Evolutionary conservation across 1,140 invertebrate genomes (phyloP).

Genomic region (Saccostrea echinata): DNA sequence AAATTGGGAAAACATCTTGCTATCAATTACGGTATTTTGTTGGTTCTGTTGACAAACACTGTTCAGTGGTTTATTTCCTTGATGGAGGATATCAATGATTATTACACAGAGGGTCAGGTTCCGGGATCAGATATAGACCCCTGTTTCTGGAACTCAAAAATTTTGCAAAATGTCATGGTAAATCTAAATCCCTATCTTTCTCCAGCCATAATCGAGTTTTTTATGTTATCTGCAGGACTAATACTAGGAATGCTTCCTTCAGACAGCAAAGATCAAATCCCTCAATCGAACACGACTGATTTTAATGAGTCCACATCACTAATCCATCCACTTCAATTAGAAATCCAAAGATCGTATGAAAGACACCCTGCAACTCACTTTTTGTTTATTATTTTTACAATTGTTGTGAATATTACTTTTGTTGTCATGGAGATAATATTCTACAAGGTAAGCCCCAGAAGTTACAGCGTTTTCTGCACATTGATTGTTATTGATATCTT

Average conservation of each 20-base stretch:
- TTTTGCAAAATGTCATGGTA: not conserved
- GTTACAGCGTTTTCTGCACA: not conserved
- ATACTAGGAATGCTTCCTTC: slow-evolving; percentile 19
- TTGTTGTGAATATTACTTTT: not conserved
- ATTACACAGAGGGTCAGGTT: not conserved
- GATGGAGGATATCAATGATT: not conserved
- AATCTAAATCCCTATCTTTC: not conserved
- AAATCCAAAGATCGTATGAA: not conserved
- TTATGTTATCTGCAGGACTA: not conserved
- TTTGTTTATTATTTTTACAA: not conserved
- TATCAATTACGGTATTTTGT: slow-evolving; percentile 30
- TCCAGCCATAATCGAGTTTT: slow-evolving; percentile 14
- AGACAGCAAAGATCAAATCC: not conserved
- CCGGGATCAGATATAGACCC: no score
- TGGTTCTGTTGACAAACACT: not conserved
- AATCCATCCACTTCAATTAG: not conserved
- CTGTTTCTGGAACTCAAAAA: slow-evolving; percentile 2
- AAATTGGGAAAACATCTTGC: not conserved
- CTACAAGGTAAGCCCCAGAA: not conserved
- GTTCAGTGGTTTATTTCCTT: slow-evolving; percentile 30
- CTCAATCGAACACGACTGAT: not conserved
- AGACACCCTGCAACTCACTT: not conserved
- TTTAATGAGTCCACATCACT: not conserved
- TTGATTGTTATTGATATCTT: not conserved
- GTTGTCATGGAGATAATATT: not conserved